Percentiles rank a stretch among this genome's conserved stretches.
Evolutionary conservation across 2,113 vertebrate species (phyloP).

Genomic region (Zosterops lateralis): DNA sequence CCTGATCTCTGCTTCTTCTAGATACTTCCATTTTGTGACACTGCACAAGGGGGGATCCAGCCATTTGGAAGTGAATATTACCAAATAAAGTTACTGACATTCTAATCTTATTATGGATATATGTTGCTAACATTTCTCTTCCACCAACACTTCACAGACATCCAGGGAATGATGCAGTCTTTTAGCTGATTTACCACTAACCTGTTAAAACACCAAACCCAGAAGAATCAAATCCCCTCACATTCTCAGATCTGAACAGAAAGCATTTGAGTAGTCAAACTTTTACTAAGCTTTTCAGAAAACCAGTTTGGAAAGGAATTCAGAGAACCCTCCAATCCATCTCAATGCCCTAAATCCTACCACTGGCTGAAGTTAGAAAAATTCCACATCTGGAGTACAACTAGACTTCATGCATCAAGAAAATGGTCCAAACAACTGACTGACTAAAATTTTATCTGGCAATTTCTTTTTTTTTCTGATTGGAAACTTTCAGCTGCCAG

Average conservation of each 20-base stretch:
- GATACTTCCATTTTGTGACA: neutral
- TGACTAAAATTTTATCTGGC: neutral
- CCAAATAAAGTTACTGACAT: neutral
- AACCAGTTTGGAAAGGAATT: neutral
- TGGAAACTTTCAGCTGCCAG: neutral
- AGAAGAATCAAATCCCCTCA: neutral
- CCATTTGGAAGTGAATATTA: neutral
- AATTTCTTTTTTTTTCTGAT: neutral
- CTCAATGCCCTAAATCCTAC: neutral
- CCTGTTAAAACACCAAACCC: neutral
- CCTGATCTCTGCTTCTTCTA: neutral
- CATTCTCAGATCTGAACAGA: neutral
- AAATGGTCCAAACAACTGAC: neutral
- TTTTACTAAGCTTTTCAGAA: neutral
- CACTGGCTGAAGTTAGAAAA: neutral
- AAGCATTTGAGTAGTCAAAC: neutral
- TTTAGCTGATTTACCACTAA: neutral
- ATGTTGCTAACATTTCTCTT: neutral
- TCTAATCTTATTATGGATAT: neutral
- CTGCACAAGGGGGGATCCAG: neutral
- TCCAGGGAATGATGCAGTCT: neutral
- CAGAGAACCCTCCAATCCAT: neutral
- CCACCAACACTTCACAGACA: neutral
- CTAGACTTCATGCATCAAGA: neutral
- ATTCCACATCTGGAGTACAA: neutral